phyloP scores from a whole-genome alignment of 2,113 vertebrate genomes.

The Shinisaurus crocodilurus region DNA sequence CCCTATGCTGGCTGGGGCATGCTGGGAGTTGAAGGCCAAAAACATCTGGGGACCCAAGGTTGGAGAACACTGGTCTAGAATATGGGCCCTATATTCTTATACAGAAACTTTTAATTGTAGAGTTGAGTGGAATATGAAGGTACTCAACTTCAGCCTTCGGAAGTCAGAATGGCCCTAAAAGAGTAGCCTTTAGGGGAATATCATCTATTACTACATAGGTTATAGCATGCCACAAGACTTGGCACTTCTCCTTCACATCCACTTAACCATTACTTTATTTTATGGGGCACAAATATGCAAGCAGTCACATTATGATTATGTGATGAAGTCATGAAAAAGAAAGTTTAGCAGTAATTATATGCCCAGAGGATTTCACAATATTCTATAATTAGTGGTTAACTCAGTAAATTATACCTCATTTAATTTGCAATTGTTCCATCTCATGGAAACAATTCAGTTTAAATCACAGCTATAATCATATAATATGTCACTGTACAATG shows the following conservation, averaged over 20 bases:
- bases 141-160: not conserved
- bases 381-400: conserved; percentile 52
- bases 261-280: not conserved
- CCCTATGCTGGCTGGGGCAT: too few relatives aligned
- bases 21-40: too few relatives aligned
- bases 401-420: conserved; percentile 51
- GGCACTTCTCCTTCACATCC: not conserved
- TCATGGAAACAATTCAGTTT: conserved; percentile 20
- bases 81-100: not conserved
- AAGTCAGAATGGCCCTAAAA: not conserved
- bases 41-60: too few relatives aligned
- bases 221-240: not conserved
- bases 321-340: conserved; percentile 43
- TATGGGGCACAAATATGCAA: not conserved
- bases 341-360: conserved; percentile 45
- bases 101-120: not conserved
- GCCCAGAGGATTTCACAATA: conserved; percentile 63
- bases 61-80: too few relatives aligned
- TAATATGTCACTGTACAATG: not conserved
- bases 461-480: conserved; percentile 22
- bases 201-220: not conserved
- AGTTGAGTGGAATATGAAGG: not conserved
- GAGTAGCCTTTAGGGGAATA: not conserved
- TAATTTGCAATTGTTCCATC: conserved; percentile 29
- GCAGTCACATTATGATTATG: conserved; percentile 16